A percentile compares a stretch with the other conserved stretches of the same genome.
Evolutionary conservation across 2,888 invertebrate species (phyloP).

Genomic region (Trimorus sp.): DNA sequence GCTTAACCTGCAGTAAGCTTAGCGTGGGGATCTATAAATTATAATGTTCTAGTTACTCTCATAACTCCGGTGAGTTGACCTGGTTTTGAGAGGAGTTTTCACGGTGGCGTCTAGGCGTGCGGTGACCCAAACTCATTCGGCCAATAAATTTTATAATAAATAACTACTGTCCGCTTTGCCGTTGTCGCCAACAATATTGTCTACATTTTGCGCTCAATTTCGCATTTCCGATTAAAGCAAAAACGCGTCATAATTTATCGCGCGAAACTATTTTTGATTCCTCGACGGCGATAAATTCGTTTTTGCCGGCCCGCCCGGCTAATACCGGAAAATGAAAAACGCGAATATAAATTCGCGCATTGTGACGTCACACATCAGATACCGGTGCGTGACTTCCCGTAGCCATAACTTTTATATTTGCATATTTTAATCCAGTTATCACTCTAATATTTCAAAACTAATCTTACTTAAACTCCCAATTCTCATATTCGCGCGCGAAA

Average conservation of each 20-base stretch:
- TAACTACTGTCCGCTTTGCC: slow-evolving; percentile 8
- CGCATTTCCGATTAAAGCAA: slow-evolving; percentile 1
- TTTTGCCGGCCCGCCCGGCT: slow-evolving; percentile 18
- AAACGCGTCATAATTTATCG: slow-evolving; percentile 9
- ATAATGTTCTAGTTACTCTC: slow-evolving; percentile 49
- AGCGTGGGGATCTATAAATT: slow-evolving; percentile 53
- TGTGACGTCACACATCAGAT: slow-evolving; percentile 44
- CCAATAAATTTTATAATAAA: slow-evolving; percentile 13
- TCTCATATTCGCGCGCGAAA: slow-evolving; percentile 48
- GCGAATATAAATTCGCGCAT: slow-evolving; percentile 50
- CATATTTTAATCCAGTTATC: slow-evolving; percentile 61
- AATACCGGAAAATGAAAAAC: slow-evolving; percentile 45
- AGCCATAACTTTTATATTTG: slow-evolving; percentile 53
- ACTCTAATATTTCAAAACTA: slow-evolving; percentile 55
- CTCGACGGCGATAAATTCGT: slow-evolving; percentile 30
- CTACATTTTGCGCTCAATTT: slow-evolving; percentile 6
- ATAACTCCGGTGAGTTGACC: slow-evolving; percentile 42
- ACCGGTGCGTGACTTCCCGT: slow-evolving; percentile 41
- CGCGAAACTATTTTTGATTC: slow-evolving; percentile 36
- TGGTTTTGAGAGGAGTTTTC: slow-evolving; percentile 38
- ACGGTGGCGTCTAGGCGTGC: slow-evolving; percentile 15
- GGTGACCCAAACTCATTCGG: not conserved
- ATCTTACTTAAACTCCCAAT: slow-evolving; percentile 54
- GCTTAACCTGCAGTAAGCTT: no score
- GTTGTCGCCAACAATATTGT: slow-evolving; percentile 8